A percentile compares a stretch with the other conserved stretches of the same genome.
phyloP scores from a whole-genome alignment of 2,797 vertebrate species.

The Chelmon rostratus region DNA sequence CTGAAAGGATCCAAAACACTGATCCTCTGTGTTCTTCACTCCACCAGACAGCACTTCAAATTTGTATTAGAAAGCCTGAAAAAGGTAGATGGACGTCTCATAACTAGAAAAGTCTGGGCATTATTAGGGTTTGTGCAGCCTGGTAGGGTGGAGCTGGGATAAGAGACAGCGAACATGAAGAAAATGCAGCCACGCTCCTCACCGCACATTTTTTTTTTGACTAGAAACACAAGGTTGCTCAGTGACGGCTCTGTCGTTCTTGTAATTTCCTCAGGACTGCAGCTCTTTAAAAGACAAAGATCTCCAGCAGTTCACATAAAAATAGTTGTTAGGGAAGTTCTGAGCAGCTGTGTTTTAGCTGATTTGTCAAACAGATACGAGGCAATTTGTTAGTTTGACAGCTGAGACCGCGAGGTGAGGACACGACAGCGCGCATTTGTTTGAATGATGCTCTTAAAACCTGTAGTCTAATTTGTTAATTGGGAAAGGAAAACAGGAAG shows the following conservation, averaged over 20 bases:
- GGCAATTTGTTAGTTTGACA: conserved; percentile 61
- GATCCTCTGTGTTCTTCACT: conserved; percentile 56
- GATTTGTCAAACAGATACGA: conserved; percentile 53
- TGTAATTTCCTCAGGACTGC: conserved; percentile 49
- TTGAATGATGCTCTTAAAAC: conserved; percentile 52
- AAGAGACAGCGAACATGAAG: conserved; percentile 35
- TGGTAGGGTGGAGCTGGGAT: conserved; percentile 35
- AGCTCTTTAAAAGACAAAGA: conserved; percentile 48
- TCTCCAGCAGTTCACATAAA: conserved; percentile 59
- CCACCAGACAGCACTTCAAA: conserved; percentile 53
- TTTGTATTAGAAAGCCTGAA: conserved; percentile 46
- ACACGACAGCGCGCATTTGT: conserved; percentile 36
- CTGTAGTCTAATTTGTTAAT: conserved; percentile 44
- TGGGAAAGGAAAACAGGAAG: conserved; percentile 21
- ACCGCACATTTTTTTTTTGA: conserved; percentile 24
- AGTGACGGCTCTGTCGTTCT: conserved; percentile 38
- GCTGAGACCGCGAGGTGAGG: conserved; percentile 29
- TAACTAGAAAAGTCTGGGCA: conserved; percentile 45
- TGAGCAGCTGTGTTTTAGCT: conserved; percentile 40
- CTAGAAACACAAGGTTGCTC: conserved; percentile 40
- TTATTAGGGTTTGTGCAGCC: conserved; percentile 42
- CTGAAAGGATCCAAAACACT: conserved; percentile 65
- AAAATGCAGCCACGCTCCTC: conserved; percentile 18
- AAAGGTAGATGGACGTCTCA: conserved; percentile 51
- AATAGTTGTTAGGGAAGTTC: conserved; percentile 54